Evolutionary conservation across 2,113 vertebrate genomes (phyloP).

Genomic region (Dunckerocampus dactyliophorus): DNA sequence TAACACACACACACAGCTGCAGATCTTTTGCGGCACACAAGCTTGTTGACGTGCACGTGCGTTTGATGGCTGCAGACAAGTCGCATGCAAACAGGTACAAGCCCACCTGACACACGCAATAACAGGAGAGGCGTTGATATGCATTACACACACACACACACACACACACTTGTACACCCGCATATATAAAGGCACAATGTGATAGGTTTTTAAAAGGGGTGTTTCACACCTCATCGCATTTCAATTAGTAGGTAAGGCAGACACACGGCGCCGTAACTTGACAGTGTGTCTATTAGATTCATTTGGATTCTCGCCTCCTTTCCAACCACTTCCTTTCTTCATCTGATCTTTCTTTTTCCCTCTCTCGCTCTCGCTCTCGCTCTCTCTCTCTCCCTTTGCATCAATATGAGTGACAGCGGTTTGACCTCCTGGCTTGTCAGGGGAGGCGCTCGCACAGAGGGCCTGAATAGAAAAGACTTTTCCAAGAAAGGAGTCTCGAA

Average conservation of each 20-base stretch:
- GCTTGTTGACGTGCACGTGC: neutral
- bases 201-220: constrained; percentile 69
- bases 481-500: constrained; percentile 2
- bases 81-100: constrained; percentile 31
- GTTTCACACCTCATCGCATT: constrained; percentile 73
- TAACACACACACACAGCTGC: constrained; percentile 22
- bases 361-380: neutral
- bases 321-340: constrained; percentile 46
- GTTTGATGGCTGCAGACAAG: constrained; percentile 17
- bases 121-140: neutral
- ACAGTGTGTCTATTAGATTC: constrained; percentile 66
- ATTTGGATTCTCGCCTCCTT: constrained; percentile 70
- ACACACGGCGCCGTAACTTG: constrained; percentile 27
- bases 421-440: constrained; percentile 61
- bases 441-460: constrained; percentile 46
- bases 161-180: constrained; percentile 2
- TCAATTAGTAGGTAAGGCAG: constrained; percentile 67
- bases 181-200: constrained; percentile 47
- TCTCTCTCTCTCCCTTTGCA: constrained; percentile 45
- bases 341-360: constrained; percentile 53
- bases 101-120: neutral
- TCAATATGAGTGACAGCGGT: constrained; percentile 64
- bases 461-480: constrained; percentile 41
- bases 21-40: neutral
- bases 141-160: too few relatives aligned